Evolutionary conservation across 37 sponge, comb jelly and placozoan species (phyloP), one percentile per base, ranked within the genome.

Genomic region (Spongilla lacustris): DNA sequence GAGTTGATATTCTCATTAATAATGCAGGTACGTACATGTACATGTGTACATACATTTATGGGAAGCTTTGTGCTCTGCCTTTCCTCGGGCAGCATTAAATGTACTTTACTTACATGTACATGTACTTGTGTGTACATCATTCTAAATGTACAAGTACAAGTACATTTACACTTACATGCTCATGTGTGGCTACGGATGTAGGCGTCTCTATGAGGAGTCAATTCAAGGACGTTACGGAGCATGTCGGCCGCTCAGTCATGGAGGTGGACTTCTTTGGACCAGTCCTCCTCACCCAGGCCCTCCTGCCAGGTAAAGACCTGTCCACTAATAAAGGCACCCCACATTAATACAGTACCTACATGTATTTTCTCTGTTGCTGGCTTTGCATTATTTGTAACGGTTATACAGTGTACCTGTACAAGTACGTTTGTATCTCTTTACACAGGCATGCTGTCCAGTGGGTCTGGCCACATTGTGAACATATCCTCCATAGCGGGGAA

Each of bases 391-490:
- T n/a, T n/a, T n/a, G n/a, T n/a, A n/a, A n/a, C n/a, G n/a, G n/a
- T n/a, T n/a, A n/a, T n/a, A n/a, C n/a, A n/a, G n/a, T n/a, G n/a
- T n/a, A n/a, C n/a, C n/a, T n/a, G 58, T 58, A 17, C 21, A 17
- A 17, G 1, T 17, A 58, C 58, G 14, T 8, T 17, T 14, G 58
- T 58, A 17, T 58, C 1, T 14, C 58, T 14, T 36, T 23, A 3
- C 32, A 71, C 17, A 87, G 90, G 49, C 41, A 86, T 93, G 91
- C 22, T 90, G 0, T 32, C 41, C 30, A 58, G 81, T 23, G 86
- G 82, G 1, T 50, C 80, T 69, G 94, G 94, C 30, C 94, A 93
- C 72, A 83, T 93, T 67, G 85, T 90, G 21, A 90, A 86, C 69
- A 79, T 93, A 8, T 84, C 89, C 6, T 93, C 94, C 29, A 37